Conservation (phyloP, 2,888 invertebrate genomes). For the Mesorhabditis spiculigera region DNA sequence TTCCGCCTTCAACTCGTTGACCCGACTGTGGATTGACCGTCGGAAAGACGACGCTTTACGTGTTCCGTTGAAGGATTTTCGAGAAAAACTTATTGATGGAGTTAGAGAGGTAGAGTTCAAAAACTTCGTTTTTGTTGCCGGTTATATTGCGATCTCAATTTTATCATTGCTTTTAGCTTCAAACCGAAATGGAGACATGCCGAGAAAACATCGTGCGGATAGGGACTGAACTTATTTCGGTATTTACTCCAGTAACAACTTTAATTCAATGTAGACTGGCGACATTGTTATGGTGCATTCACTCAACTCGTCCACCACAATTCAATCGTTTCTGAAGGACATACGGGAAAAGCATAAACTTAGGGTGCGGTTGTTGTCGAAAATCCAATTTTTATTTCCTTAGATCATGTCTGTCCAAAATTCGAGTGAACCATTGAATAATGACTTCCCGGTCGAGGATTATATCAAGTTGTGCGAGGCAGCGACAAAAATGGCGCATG, state of each 20-base stretch:
- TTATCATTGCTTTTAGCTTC: slow-evolving; percentile 25
- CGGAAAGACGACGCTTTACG: slow-evolving; percentile 18
- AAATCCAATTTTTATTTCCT: neutral
- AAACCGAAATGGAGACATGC: slow-evolving; percentile 37
- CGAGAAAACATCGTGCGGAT: slow-evolving; percentile 23
- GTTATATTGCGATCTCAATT: neutral
- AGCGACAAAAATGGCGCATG: slow-evolving; percentile 25
- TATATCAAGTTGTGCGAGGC: slow-evolving; percentile 26
- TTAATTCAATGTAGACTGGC: slow-evolving; percentile 14
- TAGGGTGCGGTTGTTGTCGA: slow-evolving; percentile 10
- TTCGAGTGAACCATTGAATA: neutral
- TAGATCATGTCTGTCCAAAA: slow-evolving; percentile 16
- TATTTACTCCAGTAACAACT: too few relatives aligned
- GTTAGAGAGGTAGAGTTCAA: slow-evolving; percentile 26
- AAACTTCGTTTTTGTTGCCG: neutral
- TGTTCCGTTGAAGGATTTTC: slow-evolving; percentile 34
- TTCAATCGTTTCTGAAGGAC: slow-evolving; percentile 26
- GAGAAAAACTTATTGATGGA: slow-evolving; percentile 23
- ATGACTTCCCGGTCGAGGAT: slow-evolving; percentile 18
- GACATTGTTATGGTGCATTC: slow-evolving; percentile 41
- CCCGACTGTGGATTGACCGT: slow-evolving; percentile 34
- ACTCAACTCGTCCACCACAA: slow-evolving; percentile 30
- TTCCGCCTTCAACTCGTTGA: slow-evolving; percentile 38
- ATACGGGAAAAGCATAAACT: slow-evolving; percentile 14
- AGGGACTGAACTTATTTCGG: too few relatives aligned